phyloP scores from a whole-genome alignment of 2,113 vertebrate species.

The Toxostoma redivivum region DNA sequence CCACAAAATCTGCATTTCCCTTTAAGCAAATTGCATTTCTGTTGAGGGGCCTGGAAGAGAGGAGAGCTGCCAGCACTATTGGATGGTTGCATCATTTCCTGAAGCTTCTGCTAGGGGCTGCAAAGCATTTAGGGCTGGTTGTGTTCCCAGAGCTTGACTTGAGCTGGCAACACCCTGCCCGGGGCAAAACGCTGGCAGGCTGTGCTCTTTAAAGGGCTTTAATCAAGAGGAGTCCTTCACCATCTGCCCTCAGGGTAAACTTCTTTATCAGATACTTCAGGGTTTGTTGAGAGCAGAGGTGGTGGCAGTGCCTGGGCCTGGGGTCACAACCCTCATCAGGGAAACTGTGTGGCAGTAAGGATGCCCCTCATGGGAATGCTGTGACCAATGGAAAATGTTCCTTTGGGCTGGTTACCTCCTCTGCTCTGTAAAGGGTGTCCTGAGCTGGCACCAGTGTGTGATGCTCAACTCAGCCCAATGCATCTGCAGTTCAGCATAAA shows the following conservation, averaged over 20 bases:
- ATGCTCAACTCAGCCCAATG: background rate
- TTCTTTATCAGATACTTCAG: background rate
- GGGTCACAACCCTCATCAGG: background rate
- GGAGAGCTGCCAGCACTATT: background rate
- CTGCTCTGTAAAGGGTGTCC: background rate
- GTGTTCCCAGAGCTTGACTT: background rate
- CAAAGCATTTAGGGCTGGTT: background rate
- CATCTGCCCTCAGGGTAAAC: background rate
- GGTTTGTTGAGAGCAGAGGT: background rate
- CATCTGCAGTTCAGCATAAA: background rate
- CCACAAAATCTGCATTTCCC: background rate
- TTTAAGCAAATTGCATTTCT: background rate
- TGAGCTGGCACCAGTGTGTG: accelerated
- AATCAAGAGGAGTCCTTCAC: background rate
- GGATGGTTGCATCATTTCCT: background rate
- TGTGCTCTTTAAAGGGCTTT: background rate
- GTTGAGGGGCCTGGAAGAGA: background rate
- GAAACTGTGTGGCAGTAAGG: background rate
- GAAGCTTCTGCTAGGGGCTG: background rate
- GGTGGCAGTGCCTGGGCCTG: background rate
- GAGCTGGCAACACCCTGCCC: background rate
- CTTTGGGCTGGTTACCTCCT: background rate
- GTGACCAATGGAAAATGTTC: background rate
- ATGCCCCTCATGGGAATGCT: background rate
- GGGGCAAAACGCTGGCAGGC: background rate